Percentiles rank a stretch among this genome's conserved stretches.
These are phyloP conservation scores for Ypsolopha sequella DNA, from an alignment of 2,888 invertebrate genomes.

Conservation along the genomic window DNA sequence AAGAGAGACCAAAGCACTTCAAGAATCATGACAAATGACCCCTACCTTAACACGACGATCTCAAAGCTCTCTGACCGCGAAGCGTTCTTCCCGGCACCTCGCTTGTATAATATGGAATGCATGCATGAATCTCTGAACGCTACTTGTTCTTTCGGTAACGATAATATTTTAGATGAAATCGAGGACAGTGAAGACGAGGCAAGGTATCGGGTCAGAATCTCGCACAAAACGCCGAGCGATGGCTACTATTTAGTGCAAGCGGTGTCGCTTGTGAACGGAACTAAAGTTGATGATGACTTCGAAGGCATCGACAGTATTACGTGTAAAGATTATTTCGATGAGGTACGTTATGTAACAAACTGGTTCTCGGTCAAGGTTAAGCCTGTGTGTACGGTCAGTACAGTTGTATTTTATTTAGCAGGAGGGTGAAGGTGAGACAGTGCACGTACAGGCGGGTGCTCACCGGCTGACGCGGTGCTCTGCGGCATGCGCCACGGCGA, in stretches of 20 bases:
- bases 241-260: constrained; percentile 37
- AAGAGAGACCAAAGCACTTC: constrained; percentile 64
- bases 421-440: constrained; percentile 23
- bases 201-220: constrained; percentile 35
- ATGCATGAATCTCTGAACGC: constrained; percentile 37
- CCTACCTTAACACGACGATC: constrained; percentile 67
- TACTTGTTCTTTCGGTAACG: constrained; percentile 42
- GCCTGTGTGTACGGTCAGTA: too few relatives aligned
- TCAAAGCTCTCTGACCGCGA: constrained; percentile 64
- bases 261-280: constrained; percentile 28
- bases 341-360: constrained; percentile 19
- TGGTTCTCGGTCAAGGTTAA: too few relatives aligned
- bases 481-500: constrained; percentile 71
- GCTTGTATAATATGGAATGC: constrained; percentile 49
- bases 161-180: constrained; percentile 36
- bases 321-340: constrained; percentile 42
- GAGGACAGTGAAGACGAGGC: constrained; percentile 24
- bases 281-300: constrained; percentile 31
- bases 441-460: constrained; percentile 36
- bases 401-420: constrained; percentile 5
- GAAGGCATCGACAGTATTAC: constrained; percentile 32
- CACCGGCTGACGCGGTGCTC: constrained; percentile 58
- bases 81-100: constrained; percentile 74
- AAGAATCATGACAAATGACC: constrained; percentile 67
- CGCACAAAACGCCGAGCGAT: constrained; percentile 29